Evolutionary conservation across 2,888 invertebrate genomes (phyloP), one percentile per base, ranked within the genome.

Genomic region (Drosophila setosimentum): DNA sequence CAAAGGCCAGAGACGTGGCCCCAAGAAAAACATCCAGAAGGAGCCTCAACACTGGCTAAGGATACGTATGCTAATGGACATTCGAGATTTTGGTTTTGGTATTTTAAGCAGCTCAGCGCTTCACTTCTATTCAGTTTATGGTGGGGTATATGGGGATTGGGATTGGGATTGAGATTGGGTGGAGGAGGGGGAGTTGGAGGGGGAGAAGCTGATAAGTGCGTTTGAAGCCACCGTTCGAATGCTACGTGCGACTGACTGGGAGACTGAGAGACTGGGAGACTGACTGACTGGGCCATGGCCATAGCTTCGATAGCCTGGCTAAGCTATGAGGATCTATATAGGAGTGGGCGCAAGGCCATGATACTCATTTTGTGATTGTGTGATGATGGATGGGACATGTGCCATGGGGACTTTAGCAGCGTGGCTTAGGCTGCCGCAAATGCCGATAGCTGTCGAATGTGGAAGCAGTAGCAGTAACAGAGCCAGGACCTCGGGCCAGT

Each of bases 351-450:
- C 49, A 48, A 42, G 75, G 73, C 72, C 75, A 84, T 88, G 89
- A 89, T 91, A 89, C 91, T 90, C 79, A 85, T 83, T 89, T 88
- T 90, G 88, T 86, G 89, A 91, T 91, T 91, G 89, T 90, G 80
- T 85, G 90, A 91, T 91, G 90, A 91, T 89, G 91, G 90, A 89
- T 89, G 91, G 76, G 90, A 86, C 80, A 82, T 87, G 89, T 80
- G 80, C 75, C 72, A 58, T 68, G 63, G 68, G 83, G 78, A 72
- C 58, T 76, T 82, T 67, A 50, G 71, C 64, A 51, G 59, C 61
- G 58, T 48, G 66, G 69, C 62, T 71, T 66, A 65, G 72, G 50
- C 61, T 67, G 76, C 65, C 66, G 78, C 81, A 69, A 80, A 80
- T 84, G 85, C 73, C 89, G 66, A 77, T 87, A 80, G 80, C 69